phyloP scores from a whole-genome alignment of 2,888 invertebrate genomes.

The Choreutis nemorana region DNA sequence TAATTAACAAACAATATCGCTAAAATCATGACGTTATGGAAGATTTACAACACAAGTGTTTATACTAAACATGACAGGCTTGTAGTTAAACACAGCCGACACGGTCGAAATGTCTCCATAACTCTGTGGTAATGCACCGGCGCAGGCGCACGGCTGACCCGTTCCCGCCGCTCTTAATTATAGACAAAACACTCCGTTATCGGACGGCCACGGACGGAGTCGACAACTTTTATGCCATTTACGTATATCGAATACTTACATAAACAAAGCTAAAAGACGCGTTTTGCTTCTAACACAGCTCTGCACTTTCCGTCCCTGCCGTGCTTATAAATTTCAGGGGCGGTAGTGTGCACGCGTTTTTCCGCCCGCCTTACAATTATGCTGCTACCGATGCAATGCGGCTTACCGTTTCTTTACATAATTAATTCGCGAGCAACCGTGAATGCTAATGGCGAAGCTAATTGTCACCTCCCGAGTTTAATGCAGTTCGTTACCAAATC shows the following conservation, averaged over 20 bases:
- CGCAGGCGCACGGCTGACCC: slow-evolving; percentile 36
- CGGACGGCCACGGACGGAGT: slow-evolving; percentile 30
- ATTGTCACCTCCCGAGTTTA: too few relatives aligned
- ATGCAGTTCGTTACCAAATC: slow-evolving; percentile 22
- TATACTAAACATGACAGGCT: slow-evolving; percentile 37
- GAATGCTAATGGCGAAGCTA: slow-evolving; percentile 3
- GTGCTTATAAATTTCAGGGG: slow-evolving; percentile 22
- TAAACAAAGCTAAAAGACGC: slow-evolving; percentile 35
- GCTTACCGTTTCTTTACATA: too few relatives aligned
- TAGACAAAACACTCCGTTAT: slow-evolving; percentile 58
- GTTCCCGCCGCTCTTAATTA: slow-evolving; percentile 53
- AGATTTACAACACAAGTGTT: slow-evolving; percentile 31
- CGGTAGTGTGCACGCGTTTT: slow-evolving; percentile 15
- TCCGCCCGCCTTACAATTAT: slow-evolving; percentile 21
- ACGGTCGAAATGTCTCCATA: slow-evolving; percentile 45
- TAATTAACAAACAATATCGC: slow-evolving; percentile 26
- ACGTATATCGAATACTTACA: slow-evolving; percentile 41
- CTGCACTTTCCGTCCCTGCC: slow-evolving; percentile 27
- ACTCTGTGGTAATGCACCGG: slow-evolving; percentile 38
- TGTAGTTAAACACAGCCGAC: slow-evolving; percentile 38
- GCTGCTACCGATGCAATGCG: too few relatives aligned
- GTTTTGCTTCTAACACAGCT: slow-evolving; percentile 27
- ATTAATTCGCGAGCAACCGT: not conserved
- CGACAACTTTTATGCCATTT: slow-evolving; percentile 47
- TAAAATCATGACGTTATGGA: slow-evolving; percentile 23